A percentile compares a stretch with the other conserved stretches of the same genome.
Evolutionary conservation across 1,140 invertebrate genomes (phyloP).

Genomic region (Heliconius nattereri): DNA sequence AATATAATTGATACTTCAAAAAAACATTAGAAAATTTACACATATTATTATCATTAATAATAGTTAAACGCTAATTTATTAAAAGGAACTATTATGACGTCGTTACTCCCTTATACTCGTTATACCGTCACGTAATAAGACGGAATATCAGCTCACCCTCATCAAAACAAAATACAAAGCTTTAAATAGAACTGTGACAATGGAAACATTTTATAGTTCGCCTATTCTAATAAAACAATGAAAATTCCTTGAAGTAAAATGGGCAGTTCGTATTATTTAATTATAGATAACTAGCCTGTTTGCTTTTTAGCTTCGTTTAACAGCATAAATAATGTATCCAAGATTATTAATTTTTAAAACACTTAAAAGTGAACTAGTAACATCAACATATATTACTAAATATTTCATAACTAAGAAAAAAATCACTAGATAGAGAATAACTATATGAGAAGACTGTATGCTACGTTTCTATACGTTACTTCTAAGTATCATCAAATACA

Average conservation of each 20-base stretch:
- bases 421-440: too few species aligned
- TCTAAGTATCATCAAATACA: too few species aligned
- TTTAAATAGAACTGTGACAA: constrained; percentile 28
- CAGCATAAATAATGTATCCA: too few species aligned
- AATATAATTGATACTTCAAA: too few species aligned
- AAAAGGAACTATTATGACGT: background rate
- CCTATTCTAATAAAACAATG: constrained; percentile 34
- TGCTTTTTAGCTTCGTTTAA: too few species aligned
- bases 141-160: constrained; percentile 35
- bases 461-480: too few species aligned
- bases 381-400: too few species aligned
- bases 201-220: constrained; percentile 31
- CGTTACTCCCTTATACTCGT: constrained; percentile 16
- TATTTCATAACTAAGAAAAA: too few species aligned
- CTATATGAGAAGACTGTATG: too few species aligned
- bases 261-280: background rate
- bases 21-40: background rate
- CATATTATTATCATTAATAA: background rate
- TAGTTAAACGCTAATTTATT: background rate
- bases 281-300: background rate
- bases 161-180: constrained; percentile 37
- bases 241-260: constrained; percentile 29
- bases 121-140: constrained; percentile 27
- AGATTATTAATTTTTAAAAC: too few species aligned
- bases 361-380: too few species aligned